Base-by-base conservation (phyloP, 2,797 vertebrate genomes). In the Parauchenoglanis punctatus region DNA sequence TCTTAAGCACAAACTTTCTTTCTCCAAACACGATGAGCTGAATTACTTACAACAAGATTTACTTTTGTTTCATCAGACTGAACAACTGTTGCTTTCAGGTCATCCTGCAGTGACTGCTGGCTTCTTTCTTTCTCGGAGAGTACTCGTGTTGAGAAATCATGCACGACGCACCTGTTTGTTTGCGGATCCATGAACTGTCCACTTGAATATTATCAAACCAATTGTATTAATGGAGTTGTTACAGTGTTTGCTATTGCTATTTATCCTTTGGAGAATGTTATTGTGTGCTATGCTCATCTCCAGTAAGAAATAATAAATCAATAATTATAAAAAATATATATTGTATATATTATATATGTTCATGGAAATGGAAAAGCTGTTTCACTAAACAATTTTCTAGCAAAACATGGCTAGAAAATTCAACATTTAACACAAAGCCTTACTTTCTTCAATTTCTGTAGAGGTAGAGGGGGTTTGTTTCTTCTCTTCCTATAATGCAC, bases 401-500 rank as follows among this genome's bases (percentile, higher is more conserved):
- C 76, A 18, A 81, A 44, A 1, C 20, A n/a, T 7, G 58, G 23
- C 1, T 44, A 5, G 18, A 13, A 67, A 52, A 68, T 31, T 68
- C 17, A 46, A 63, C 25, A 17, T 17, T n/a, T 13, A 23, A 67
- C 8, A 12, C 46, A 68, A 68, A 31, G 15, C 63, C 4, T 83
- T 31, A 67, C 61, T 82, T 82, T 82, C 61, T 17, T 65, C 61
- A 54, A 35, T 63, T 31, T 67, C 44, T 49, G 25, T 65, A 49
- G 61, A 12, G 8, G 61, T 67, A 52, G 54, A 78, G 28, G 35
- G 52, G 67, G 72, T 87, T 44, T 81, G 86, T 84, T 61, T 88
- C 77, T 81, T 76, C 59, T 61, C 58, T 83, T 88, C 83, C 89
- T 85, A 91, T 88, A 76, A 90, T 89, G 91, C 85, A 82, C 70